Evolutionary conservation across 2,797 vertebrate genomes (phyloP).

Genomic region (Helostoma temminkii): DNA sequence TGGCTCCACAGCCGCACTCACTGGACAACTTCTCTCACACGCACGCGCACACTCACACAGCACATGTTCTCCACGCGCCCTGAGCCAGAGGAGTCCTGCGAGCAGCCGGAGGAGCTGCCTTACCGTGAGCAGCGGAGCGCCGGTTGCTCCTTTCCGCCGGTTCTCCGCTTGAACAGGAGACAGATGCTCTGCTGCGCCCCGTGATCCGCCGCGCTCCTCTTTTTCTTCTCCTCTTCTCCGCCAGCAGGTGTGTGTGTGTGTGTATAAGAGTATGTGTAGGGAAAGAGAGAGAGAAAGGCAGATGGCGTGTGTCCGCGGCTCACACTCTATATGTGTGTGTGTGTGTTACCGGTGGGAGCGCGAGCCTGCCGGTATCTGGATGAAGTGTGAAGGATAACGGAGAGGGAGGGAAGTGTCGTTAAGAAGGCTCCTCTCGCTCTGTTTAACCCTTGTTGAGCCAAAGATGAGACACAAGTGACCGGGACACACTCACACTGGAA

Average conservation of each 20-base stretch:
- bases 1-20: conserved; percentile 3
- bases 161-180: conserved; percentile 23
- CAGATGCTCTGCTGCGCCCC: conserved; percentile 43
- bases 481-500: neutral
- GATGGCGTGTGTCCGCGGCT: neutral
- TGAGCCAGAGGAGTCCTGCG: neutral
- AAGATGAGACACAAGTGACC: conserved; percentile 31
- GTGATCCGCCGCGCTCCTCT: conserved; percentile 30
- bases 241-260: conserved; percentile 36
- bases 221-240: conserved; percentile 33
- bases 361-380: conserved; percentile 52
- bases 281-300: neutral
- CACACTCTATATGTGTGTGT: neutral
- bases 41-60: conserved; percentile 3
- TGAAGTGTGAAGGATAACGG: conserved; percentile 57
- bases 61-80: conserved; percentile 6
- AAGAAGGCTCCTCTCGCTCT: conserved; percentile 44
- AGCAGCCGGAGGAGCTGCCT: conserved; percentile 29
- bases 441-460: conserved; percentile 64
- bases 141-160: conserved; percentile 29
- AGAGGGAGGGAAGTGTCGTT: conserved; percentile 57
- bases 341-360: conserved; percentile 27
- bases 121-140: conserved; percentile 50
- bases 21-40: conserved; percentile 34
- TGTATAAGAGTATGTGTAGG: neutral